These are phyloP conservation scores for Caenorhabditis sp. DNA, from an alignment of 2,888 invertebrate species.

Conservation along the genomic window DNA sequence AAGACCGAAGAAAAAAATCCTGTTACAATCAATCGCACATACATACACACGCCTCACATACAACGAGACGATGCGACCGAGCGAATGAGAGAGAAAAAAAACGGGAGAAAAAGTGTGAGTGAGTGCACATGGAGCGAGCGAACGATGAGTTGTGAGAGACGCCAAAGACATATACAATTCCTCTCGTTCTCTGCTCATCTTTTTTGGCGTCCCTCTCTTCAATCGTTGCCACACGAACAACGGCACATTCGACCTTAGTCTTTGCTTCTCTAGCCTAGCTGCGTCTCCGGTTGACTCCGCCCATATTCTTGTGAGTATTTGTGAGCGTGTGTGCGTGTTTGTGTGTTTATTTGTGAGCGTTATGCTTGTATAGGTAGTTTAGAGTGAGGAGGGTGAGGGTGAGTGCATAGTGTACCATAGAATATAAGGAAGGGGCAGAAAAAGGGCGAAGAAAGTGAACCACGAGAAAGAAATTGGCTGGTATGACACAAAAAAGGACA, in stretches of 20 bases:
- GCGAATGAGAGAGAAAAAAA: background rate
- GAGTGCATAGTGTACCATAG: conserved; percentile 4
- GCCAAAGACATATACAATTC: background rate
- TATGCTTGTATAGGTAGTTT: background rate
- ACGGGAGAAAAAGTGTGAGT: background rate
- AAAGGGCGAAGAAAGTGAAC: background rate
- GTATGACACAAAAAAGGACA: no score
- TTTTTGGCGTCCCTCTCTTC: background rate
- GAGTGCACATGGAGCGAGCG: conserved; percentile 1
- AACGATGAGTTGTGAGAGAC: background rate
- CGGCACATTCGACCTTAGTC: conserved; percentile 6
- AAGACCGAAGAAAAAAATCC: background rate
- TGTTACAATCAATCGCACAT: background rate
- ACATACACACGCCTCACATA: background rate
- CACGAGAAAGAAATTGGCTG: no score
- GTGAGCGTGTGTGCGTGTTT: background rate
- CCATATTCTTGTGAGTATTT: background rate
- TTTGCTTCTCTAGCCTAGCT: background rate
- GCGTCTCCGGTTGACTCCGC: conserved; percentile 5
- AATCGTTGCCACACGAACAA: conserved; percentile 10
- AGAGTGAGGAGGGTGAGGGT: background rate
- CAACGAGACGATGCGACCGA: background rate
- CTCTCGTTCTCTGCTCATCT: background rate
- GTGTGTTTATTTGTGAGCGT: background rate
- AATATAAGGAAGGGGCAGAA: background rate